These are phyloP conservation scores for Eustalomyia histrio DNA, from an alignment of 2,888 invertebrate species.

Conservation along the genomic window DNA sequence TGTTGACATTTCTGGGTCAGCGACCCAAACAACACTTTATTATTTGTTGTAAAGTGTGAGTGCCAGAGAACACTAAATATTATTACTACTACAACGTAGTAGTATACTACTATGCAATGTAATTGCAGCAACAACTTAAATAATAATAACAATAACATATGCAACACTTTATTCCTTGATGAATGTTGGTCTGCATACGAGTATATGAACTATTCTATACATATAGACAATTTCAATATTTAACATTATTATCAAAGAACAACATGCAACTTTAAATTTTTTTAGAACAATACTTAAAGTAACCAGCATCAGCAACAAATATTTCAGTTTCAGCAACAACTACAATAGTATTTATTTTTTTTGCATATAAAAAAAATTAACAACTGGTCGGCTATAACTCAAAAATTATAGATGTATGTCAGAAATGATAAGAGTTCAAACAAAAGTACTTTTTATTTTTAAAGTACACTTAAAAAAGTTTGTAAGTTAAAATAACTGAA, in stretches of 20 bases:
- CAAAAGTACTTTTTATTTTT: too few species aligned
- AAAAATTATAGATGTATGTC: constrained; percentile 55
- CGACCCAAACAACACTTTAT: constrained; percentile 73
- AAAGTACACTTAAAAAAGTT: too few species aligned
- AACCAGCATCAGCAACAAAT: constrained; percentile 32
- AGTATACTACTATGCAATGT: constrained; percentile 20
- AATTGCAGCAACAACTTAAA: constrained; percentile 47
- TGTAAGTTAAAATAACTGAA: too few species aligned
- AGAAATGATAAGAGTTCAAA: too few species aligned
- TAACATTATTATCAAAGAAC: constrained; percentile 36
- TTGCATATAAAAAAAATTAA: constrained; percentile 35
- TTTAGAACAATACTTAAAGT: constrained; percentile 50
- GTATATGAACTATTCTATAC: neutral
- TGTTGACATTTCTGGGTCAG: constrained; percentile 78
- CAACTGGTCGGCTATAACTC: constrained; percentile 55
- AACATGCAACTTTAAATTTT: constrained; percentile 28
- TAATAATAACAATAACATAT: constrained; percentile 53
- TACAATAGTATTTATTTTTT: constrained; percentile 20
- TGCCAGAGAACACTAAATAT: constrained; percentile 44
- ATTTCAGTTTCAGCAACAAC: constrained; percentile 28
- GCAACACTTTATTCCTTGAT: constrained; percentile 21
- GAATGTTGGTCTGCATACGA: neutral
- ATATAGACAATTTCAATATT: neutral
- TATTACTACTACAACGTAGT: constrained; percentile 31
- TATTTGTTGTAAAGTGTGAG: constrained; percentile 57